A percentile compares a stretch with the other conserved stretches of the same genome.
These are phyloP conservation scores for Neotragus pygmaeus DNA, from an alignment of 2,113 vertebrate species.

Conservation along the genomic window DNA sequence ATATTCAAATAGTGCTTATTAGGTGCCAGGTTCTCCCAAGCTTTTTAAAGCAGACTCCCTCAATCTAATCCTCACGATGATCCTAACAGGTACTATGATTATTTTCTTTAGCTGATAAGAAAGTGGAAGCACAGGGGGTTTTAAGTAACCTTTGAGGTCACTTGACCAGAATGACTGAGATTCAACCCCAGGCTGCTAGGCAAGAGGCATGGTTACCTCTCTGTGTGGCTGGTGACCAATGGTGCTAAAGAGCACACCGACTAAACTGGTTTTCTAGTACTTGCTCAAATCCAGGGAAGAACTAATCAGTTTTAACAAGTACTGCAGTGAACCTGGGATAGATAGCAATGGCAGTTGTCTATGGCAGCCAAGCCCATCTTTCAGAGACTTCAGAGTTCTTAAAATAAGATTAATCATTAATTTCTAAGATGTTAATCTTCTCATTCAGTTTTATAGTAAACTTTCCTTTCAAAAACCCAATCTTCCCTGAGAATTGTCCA, in stretches of 20 bases:
- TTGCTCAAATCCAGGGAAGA: neutral
- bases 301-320: neutral
- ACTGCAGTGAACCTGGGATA: neutral
- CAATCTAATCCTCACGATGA: neutral
- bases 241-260: fast-evolving
- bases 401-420: neutral
- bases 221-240: neutral
- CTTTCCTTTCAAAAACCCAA: neutral
- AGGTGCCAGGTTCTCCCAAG: neutral
- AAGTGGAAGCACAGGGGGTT: neutral
- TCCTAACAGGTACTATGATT: neutral
- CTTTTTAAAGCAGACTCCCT: neutral
- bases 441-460: neutral
- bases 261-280: neutral
- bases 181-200: neutral
- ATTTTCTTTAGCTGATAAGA: neutral
- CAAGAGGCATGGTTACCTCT: neutral
- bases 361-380: neutral
- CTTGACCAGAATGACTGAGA: neutral
- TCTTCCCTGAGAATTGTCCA: neutral
- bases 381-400: neutral
- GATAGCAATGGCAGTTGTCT: neutral
- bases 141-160: neutral
- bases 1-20: neutral
- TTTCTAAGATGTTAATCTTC: neutral